Evolutionary conservation across 2,797 vertebrate species (phyloP).

Genomic region (Takifugu rubripes): DNA sequence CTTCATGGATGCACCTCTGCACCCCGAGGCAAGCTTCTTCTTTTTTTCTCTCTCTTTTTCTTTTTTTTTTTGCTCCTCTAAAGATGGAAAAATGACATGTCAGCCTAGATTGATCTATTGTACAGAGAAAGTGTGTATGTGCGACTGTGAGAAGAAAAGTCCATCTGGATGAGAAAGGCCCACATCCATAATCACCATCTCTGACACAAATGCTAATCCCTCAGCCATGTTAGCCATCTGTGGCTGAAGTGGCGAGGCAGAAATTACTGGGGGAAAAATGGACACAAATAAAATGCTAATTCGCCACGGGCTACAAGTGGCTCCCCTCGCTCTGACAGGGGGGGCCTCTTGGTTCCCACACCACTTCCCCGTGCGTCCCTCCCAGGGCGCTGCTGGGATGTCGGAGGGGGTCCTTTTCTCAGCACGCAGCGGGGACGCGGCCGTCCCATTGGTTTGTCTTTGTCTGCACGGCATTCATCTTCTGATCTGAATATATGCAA

Average conservation of each 20-base stretch:
- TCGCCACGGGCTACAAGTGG: constrained; percentile 62
- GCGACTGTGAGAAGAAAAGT: constrained; percentile 30
- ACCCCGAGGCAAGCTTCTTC: constrained; percentile 4
- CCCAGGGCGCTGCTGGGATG: constrained; percentile 64
- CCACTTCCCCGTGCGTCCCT: constrained; percentile 60
- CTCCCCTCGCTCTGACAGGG: constrained; percentile 54
- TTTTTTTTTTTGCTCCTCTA: background rate
- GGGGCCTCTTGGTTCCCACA: constrained; percentile 78
- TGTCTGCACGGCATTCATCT: constrained; percentile 67
- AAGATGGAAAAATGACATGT: too few species aligned
- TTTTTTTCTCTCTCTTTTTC: background rate
- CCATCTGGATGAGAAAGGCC: constrained; percentile 44
- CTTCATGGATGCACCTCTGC: background rate
- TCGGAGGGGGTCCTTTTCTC: constrained; percentile 45
- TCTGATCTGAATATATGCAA: constrained; percentile 80
- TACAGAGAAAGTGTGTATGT: too few species aligned
- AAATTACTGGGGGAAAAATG: constrained; percentile 68
- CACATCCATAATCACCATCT: constrained; percentile 63
- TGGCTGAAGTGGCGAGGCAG: constrained; percentile 64
- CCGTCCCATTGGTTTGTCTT: constrained; percentile 65
- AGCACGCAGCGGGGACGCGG: constrained; percentile 49
- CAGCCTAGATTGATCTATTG: too few species aligned
- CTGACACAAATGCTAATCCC: constrained; percentile 68
- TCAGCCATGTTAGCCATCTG: constrained; percentile 71
- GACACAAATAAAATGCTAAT: constrained; percentile 78